Conservation (phyloP, 2,888 invertebrate genomes). For the Drosophila acutilabella region DNA sequence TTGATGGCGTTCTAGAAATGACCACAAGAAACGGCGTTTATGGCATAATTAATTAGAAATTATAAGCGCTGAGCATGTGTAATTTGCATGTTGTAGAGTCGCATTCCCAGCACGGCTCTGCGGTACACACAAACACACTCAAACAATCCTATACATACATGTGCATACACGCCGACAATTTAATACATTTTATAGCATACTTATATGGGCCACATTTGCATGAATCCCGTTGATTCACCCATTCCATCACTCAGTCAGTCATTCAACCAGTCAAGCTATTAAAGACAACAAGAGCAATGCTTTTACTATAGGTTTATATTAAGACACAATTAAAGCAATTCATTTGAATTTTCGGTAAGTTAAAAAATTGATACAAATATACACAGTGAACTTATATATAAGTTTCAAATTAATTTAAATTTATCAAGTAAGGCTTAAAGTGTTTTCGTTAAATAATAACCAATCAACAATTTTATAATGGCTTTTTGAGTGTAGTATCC, state of each 20-base stretch:
- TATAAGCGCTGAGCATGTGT: conserved; percentile 71
- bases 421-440: too few relatives aligned
- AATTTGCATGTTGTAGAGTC: conserved; percentile 69
- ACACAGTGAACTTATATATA: too few relatives aligned
- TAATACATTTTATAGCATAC: conserved; percentile 25
- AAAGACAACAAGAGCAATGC: too few relatives aligned
- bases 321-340: too few relatives aligned
- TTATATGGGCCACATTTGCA: conserved; percentile 38
- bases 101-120: conserved; percentile 25
- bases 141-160: background rate
- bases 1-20: conserved; percentile 36
- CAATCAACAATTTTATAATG: too few relatives aligned
- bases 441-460: too few relatives aligned
- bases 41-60: conserved; percentile 83
- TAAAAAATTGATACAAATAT: too few relatives aligned
- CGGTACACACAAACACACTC: conserved; percentile 11
- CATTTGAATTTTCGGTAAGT: too few relatives aligned
- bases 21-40: conserved; percentile 65
- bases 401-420: too few relatives aligned
- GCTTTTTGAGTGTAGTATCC: too few relatives aligned
- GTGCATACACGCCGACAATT: background rate
- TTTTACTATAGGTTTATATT: too few relatives aligned
- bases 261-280: conserved; percentile 16
- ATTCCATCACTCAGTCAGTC: background rate
- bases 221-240: conserved; percentile 1